Percentiles rank a stretch among this genome's conserved stretches.
phyloP scores from a whole-genome alignment of 2,888 invertebrate genomes.

The Venustoraphidia nigricollis region DNA sequence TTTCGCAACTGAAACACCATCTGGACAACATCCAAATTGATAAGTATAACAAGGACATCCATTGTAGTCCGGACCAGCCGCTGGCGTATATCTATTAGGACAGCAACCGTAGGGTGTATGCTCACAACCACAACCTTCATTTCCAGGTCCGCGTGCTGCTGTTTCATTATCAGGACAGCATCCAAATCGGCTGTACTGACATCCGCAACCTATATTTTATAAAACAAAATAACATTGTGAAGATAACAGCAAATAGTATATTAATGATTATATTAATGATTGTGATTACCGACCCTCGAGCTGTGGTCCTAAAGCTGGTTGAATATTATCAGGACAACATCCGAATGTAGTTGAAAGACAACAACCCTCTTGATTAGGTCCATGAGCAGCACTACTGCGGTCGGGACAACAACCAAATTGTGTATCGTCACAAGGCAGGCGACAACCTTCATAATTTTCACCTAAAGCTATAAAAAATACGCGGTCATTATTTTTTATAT shows the following conservation, averaged over 20 bases:
- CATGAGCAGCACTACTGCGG: constrained; percentile 69
- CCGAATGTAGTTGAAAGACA: constrained; percentile 57
- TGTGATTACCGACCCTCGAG: constrained; percentile 35
- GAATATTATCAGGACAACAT: constrained; percentile 84
- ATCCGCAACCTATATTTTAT: constrained; percentile 49
- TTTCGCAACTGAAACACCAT: constrained; percentile 59
- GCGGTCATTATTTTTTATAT: too few species aligned
- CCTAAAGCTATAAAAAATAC: constrained; percentile 39
- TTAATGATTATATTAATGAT: background rate
- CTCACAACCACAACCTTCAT: constrained; percentile 71
- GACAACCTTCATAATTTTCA: constrained; percentile 57
- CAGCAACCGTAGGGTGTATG: constrained; percentile 66
- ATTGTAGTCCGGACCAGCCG: constrained; percentile 58
- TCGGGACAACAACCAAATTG: constrained; percentile 82
- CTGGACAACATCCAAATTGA: constrained; percentile 83
- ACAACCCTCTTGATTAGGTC: constrained; percentile 67
- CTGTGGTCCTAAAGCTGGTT: constrained; percentile 64
- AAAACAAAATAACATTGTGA: background rate
- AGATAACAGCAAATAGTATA: background rate
- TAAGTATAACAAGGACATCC: constrained; percentile 76
- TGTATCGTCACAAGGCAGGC: constrained; percentile 46
- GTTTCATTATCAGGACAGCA: constrained; percentile 78
- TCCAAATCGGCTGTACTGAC: constrained; percentile 57
- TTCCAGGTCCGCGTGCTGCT: constrained; percentile 59
- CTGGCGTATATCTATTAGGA: constrained; percentile 61